Conservation (phyloP, 2,113 vertebrate genomes). For the Podarcis muralis region DNA sequence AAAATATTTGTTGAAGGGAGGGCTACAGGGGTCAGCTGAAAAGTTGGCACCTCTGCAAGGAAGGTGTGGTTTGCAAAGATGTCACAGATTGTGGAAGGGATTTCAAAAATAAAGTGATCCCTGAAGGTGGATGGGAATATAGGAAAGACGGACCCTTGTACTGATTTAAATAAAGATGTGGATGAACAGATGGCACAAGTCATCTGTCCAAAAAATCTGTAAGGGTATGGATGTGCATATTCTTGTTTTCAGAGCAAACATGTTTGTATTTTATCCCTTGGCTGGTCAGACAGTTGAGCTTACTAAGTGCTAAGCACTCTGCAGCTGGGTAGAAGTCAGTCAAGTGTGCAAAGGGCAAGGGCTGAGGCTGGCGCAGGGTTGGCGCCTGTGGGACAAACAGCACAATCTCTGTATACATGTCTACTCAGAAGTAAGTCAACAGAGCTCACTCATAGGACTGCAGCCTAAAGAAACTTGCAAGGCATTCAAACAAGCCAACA, state of each 20-base stretch:
- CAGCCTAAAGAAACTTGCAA: neutral
- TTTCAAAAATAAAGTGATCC: neutral
- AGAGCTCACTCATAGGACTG: neutral
- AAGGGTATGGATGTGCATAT: neutral
- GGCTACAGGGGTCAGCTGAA: neutral
- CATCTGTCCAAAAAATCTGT: neutral
- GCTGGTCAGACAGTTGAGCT: conserved; percentile 13
- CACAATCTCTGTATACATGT: neutral
- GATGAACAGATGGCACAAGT: neutral
- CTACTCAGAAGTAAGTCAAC: neutral
- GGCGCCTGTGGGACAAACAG: neutral
- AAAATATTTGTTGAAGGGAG: neutral
- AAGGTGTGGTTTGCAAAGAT: neutral
- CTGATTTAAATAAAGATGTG: neutral
- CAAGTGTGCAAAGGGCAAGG: conserved; percentile 25
- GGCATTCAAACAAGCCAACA: neutral
- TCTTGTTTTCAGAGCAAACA: conserved; percentile 20
- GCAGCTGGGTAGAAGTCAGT: conserved; percentile 10
- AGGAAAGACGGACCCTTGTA: neutral
- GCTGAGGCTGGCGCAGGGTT: neutral
- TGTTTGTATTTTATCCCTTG: neutral
- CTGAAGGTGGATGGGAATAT: neutral
- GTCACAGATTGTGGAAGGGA: neutral
- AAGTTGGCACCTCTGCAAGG: neutral
- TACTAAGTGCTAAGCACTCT: neutral